Percentiles rank a stretch among this genome's conserved stretches.
phyloP scores from a whole-genome alignment of 1,140 invertebrate species.

The Drosophila repletoides region DNA sequence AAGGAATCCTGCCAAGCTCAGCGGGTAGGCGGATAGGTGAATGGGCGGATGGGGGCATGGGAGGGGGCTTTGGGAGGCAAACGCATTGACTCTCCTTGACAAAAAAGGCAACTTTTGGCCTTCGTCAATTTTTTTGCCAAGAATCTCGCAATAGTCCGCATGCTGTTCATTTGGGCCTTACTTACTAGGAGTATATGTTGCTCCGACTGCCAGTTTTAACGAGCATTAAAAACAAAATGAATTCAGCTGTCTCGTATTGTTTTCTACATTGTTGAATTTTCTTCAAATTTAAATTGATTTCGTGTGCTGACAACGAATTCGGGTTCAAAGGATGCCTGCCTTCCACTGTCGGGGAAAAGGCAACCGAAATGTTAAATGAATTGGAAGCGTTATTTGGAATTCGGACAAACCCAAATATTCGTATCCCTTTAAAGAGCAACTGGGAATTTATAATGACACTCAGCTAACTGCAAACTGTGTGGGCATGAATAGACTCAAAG shows the following conservation, averaged over 20 bases:
- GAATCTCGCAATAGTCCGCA: neutral
- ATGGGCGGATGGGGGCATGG: too few relatives aligned
- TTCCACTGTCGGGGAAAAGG: constrained; percentile 4
- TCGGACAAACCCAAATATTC: constrained; percentile 8
- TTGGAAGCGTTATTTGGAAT: constrained; percentile 45
- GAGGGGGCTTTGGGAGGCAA: too few relatives aligned
- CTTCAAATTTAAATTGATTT: constrained; percentile 51
- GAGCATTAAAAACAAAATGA: constrained; percentile 42
- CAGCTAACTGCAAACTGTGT: constrained; percentile 2
- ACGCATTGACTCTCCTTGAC: constrained; percentile 32
- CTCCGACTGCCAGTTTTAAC: constrained; percentile 28
- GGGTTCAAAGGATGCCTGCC: constrained; percentile 36
- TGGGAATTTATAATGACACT: constrained; percentile 19
- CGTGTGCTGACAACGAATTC: constrained; percentile 14
- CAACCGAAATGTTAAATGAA: constrained; percentile 48
- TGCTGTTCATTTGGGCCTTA: constrained; percentile 13
- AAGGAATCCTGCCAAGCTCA: constrained; percentile 38
- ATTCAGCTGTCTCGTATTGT: constrained; percentile 42
- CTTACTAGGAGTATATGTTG: neutral
- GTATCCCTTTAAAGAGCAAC: constrained; percentile 4
- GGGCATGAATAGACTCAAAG: neutral
- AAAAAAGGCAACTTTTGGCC: constrained; percentile 52
- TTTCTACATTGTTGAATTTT: constrained; percentile 36
- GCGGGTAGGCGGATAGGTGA: constrained; percentile 12
- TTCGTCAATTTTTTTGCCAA: constrained; percentile 42